phyloP scores from a whole-genome alignment of 2,797 vertebrate genomes.

The Hybognathus amarus region DNA sequence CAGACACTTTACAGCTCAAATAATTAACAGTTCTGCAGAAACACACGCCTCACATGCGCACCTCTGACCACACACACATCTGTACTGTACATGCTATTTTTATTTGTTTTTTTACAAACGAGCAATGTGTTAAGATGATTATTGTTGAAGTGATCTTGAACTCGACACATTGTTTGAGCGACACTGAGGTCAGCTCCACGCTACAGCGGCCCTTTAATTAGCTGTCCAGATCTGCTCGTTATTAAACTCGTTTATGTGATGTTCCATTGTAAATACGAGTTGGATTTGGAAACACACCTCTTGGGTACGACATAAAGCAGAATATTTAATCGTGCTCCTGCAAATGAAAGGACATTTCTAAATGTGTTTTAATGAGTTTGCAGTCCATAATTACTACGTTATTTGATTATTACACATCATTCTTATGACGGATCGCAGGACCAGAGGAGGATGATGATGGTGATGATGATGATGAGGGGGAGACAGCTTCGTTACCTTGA shows the following conservation, averaged over 20 bases:
- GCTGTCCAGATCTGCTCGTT: constrained; percentile 79
- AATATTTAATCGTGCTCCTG: constrained; percentile 79
- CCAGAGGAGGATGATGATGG: constrained; percentile 48
- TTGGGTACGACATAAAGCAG: constrained; percentile 82
- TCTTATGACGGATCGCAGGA: background rate
- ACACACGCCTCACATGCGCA: background rate
- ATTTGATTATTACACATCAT: constrained; percentile 78
- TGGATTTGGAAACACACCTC: constrained; percentile 85
- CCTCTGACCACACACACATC: background rate
- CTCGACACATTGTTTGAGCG: background rate
- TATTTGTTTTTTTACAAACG: background rate
- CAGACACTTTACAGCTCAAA: constrained; percentile 8
- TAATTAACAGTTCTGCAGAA: background rate
- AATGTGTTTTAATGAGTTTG: constrained; percentile 80
- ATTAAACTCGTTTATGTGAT: constrained; percentile 81
- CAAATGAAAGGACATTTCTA: constrained; percentile 76
- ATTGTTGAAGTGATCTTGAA: background rate
- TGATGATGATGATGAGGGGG: constrained; percentile 69
- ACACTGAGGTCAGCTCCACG: constrained; percentile 65
- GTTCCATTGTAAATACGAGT: constrained; percentile 81
- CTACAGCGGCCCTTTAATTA: constrained; percentile 77
- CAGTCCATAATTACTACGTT: constrained; percentile 85
- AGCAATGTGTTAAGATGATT: background rate
- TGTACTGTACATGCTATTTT: background rate
- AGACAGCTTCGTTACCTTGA: constrained; percentile 81